Conservation (phyloP, 1,140 invertebrate genomes). For the Diabrotica virgifera region DNA sequence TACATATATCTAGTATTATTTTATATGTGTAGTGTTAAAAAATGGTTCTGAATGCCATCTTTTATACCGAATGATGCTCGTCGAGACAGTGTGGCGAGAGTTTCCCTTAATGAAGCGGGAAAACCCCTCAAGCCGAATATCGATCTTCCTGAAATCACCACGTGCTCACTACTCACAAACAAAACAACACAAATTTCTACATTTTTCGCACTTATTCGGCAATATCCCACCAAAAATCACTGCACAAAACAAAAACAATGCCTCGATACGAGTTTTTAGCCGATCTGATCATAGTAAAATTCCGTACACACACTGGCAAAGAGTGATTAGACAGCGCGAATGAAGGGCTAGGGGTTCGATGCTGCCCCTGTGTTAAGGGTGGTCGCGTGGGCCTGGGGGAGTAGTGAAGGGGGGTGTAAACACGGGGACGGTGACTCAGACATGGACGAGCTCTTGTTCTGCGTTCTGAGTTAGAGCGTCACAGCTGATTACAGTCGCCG, state of each 20-base stretch:
- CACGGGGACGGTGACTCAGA: constrained; percentile 34
- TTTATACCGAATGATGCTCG: background rate
- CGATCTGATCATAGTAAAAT: constrained; percentile 32
- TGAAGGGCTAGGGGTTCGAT: constrained; percentile 23
- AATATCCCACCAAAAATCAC: constrained; percentile 3
- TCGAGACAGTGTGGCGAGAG: background rate
- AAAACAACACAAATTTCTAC: background rate
- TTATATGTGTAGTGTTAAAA: background rate
- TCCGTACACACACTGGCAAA: constrained; percentile 35
- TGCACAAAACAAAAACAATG: constrained; percentile 4
- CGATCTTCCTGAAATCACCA: constrained; percentile 8
- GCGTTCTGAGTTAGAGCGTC: background rate
- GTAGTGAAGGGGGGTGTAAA: constrained; percentile 25
- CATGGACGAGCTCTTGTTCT: constrained; percentile 5
- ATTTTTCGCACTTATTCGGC: background rate
- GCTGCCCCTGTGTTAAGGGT: constrained; percentile 27
- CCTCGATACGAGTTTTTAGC: constrained; percentile 4
- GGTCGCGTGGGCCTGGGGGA: constrained; percentile 20
- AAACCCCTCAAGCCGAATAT: constrained; percentile 7
- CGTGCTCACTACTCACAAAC: constrained; percentile 10
- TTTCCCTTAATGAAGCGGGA: background rate
- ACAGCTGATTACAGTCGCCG: constrained; percentile 7
- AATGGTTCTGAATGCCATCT: background rate
- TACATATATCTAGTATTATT: background rate
- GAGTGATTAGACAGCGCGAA: constrained; percentile 38